A percentile compares a stretch with the other conserved stretches of the same genome.
phyloP scores from a whole-genome alignment of 2,888 invertebrate species.

The Diplolepis rosae region DNA sequence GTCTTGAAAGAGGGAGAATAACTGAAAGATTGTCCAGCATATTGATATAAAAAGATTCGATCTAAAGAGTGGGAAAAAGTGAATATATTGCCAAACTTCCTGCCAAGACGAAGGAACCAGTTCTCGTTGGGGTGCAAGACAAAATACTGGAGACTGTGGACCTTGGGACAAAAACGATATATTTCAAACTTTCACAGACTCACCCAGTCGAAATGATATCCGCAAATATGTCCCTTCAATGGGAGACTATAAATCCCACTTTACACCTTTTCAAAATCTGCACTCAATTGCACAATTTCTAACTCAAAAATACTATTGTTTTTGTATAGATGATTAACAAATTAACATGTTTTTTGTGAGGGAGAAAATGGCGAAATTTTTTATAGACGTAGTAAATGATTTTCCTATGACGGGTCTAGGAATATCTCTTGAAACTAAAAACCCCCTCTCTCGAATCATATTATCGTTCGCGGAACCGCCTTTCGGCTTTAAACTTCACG shows the following conservation, averaged over 20 bases:
- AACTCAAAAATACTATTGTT: no score
- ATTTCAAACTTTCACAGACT: constrained; percentile 43
- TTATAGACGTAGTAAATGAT: no score
- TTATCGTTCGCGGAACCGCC: no score
- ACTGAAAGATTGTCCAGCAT: constrained; percentile 38
- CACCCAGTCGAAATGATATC: constrained; percentile 36
- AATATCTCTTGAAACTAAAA: no score
- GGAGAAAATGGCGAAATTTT: no score
- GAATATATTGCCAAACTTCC: constrained; percentile 34
- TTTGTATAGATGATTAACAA: no score
- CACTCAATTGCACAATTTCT: no score
- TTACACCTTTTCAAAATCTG: no score
- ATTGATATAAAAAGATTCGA: constrained; percentile 41
- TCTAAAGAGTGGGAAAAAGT: constrained; percentile 31
- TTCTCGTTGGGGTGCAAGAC: constrained; percentile 19
- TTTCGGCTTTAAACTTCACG: no score
- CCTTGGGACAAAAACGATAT: constrained; percentile 36
- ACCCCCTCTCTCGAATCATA: no score
- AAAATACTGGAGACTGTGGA: constrained; percentile 13
- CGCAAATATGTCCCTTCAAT: constrained; percentile 40
- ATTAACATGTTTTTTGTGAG: no score
- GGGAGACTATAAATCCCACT: constrained; percentile 36
- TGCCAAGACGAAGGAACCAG: constrained; percentile 32
- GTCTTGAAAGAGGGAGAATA: neutral
- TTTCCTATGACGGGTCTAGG: no score